Evolutionary conservation across 2,113 vertebrate species (phyloP).

Genomic region (Ceuthmochares aereus): DNA sequence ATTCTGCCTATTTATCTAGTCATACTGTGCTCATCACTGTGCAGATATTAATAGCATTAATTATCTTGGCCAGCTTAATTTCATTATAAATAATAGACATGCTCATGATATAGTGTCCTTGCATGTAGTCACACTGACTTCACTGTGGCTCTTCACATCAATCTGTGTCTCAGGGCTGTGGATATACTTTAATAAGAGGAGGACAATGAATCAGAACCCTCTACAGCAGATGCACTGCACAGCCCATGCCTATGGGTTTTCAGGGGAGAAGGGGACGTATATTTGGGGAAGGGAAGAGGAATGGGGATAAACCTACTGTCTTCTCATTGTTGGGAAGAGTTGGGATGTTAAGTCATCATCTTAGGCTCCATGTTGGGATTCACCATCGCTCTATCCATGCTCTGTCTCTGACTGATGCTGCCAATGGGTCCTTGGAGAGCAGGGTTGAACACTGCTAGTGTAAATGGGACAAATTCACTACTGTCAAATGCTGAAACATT

Average conservation of each 20-base stretch:
- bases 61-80: constrained; percentile 67
- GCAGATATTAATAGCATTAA: constrained; percentile 63
- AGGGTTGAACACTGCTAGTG: neutral
- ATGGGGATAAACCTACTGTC: neutral
- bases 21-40: constrained; percentile 58
- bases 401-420: accelerated
- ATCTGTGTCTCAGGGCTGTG: neutral
- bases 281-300: neutral
- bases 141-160: constrained; percentile 3
- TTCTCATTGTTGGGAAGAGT: neutral
- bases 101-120: constrained; percentile 4
- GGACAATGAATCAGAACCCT: neutral
- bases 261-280: neutral
- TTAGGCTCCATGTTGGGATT: neutral
- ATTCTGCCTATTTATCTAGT: constrained; percentile 54
- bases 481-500: neutral
- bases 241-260: neutral
- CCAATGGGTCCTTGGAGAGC: neutral
- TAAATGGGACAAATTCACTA: neutral
- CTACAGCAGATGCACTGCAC: neutral
- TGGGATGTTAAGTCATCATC: neutral
- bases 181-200: neutral
- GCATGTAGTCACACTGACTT: constrained; percentile 43
- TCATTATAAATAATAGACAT: constrained; percentile 61
- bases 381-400: neutral